Percentiles rank a stretch among this genome's conserved stretches.
Conservation (phyloP, 2,888 invertebrate genomes). For the Hetaerina titia region DNA sequence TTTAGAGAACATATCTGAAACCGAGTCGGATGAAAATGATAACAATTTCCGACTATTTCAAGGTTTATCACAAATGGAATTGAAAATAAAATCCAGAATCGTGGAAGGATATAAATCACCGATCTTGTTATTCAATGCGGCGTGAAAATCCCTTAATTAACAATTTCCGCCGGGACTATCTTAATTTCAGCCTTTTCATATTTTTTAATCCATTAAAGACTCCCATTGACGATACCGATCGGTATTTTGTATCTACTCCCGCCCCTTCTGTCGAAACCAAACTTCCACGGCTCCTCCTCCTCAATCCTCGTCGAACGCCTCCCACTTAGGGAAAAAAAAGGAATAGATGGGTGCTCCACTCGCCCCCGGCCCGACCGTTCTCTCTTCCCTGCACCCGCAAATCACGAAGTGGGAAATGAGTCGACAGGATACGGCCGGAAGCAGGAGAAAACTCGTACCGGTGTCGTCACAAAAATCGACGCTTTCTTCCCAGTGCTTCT, state of each 20-base stretch:
- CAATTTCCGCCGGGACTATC: constrained; percentile 27
- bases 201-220: constrained; percentile 6
- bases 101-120: constrained; percentile 23
- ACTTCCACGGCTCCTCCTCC: too few relatives aligned
- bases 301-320: background rate
- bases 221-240: constrained; percentile 15
- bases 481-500: too few relatives aligned
- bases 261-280: background rate
- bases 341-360: background rate
- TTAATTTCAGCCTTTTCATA: background rate
- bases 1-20: too few relatives aligned
- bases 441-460: too few relatives aligned
- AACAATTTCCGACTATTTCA: too few relatives aligned
- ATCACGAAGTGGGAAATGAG: too few relatives aligned
- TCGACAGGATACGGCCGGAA: too few relatives aligned
- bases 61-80: too few relatives aligned
- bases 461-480: too few relatives aligned
- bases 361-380: too few relatives aligned
- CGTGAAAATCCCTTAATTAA: constrained; percentile 41
- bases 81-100: background rate
- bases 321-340: background rate
- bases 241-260: background rate
- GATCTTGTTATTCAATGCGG: constrained; percentile 19
- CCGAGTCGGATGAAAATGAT: too few relatives aligned
- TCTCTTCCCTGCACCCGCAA: too few relatives aligned